These are phyloP conservation scores for Argyresthia albistria DNA, from an alignment of 2,888 invertebrate genomes.

Conservation along the genomic window DNA sequence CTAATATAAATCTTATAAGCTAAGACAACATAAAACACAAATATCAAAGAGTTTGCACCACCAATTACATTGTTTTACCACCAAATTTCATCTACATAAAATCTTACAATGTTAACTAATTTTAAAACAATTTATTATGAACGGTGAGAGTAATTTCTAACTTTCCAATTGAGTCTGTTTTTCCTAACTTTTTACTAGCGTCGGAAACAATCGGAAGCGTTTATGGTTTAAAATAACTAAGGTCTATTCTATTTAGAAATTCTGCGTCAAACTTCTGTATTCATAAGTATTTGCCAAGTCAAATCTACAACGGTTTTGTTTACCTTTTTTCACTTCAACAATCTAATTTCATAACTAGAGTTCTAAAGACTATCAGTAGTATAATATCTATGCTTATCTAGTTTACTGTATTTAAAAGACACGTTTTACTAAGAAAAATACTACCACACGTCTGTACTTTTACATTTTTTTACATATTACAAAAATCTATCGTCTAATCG, in stretches of 20 bases:
- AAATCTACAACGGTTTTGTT: conserved; percentile 38
- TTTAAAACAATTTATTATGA: conserved; percentile 18
- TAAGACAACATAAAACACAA: conserved; percentile 42
- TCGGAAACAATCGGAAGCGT: conserved; percentile 23
- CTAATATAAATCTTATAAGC: conserved; percentile 39
- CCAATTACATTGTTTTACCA: conserved; percentile 52
- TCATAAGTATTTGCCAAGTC: conserved; percentile 38
- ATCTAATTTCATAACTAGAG: conserved; percentile 46
- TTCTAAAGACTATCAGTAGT: conserved; percentile 41
- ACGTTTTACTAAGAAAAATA: conserved; percentile 27
- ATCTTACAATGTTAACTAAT: conserved; percentile 20
- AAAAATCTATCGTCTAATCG: conserved; percentile 32
- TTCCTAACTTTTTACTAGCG: conserved; percentile 16
- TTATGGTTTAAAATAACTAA: conserved; percentile 33
- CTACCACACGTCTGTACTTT: conserved; percentile 46
- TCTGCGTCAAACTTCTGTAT: conserved; percentile 27
- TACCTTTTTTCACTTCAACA: conserved; percentile 33
- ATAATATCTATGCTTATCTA: conserved; percentile 42
- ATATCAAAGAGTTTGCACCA: conserved; percentile 61
- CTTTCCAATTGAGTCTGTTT: conserved; percentile 13
- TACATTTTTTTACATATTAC: conserved; percentile 28
- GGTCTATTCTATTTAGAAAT: conserved; percentile 44
- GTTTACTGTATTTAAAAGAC: conserved; percentile 32
- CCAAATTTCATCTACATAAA: conserved; percentile 36
- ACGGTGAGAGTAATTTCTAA: conserved; percentile 10